Conservation (phyloP, 1,140 invertebrate species). For the Drosophila rhopaloa region DNA sequence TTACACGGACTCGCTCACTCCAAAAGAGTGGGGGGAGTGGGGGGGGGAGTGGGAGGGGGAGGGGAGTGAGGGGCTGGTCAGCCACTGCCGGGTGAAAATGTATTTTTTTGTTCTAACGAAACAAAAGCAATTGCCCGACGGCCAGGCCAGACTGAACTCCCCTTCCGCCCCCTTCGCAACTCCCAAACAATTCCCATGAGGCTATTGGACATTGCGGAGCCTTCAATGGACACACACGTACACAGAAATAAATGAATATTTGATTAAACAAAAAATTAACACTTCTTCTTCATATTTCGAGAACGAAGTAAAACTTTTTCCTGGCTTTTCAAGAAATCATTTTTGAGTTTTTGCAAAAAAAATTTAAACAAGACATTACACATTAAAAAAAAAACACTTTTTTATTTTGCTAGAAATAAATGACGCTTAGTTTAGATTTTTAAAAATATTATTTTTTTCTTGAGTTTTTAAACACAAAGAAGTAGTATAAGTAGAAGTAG, state of each 20-base stretch:
- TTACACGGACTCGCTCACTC: conserved; percentile 61
- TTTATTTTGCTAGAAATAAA: too few relatives aligned
- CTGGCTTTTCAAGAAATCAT: not conserved
- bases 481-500: too few relatives aligned
- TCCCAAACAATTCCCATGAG: conserved; percentile 47
- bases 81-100: conserved; percentile 20
- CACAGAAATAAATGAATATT: not conserved
- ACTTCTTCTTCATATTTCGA: too few relatives aligned
- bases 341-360: too few relatives aligned
- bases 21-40: too few relatives aligned
- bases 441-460: too few relatives aligned
- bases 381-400: too few relatives aligned
- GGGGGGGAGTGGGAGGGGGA: too few relatives aligned
- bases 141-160: conserved; percentile 35
- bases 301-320: not conserved
- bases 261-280: too few relatives aligned
- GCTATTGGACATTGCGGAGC: conserved; percentile 63
- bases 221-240: conserved; percentile 52
- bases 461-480: too few relatives aligned
- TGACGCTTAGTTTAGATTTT: too few relatives aligned
- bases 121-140: conserved; percentile 76
- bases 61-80: not conserved
- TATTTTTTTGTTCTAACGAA: conserved; percentile 66
- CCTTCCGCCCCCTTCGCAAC: conserved; percentile 4
- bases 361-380: too few relatives aligned